Conservation (phyloP, 2,113 vertebrate species). For the Rhagologus leucostigma region DNA sequence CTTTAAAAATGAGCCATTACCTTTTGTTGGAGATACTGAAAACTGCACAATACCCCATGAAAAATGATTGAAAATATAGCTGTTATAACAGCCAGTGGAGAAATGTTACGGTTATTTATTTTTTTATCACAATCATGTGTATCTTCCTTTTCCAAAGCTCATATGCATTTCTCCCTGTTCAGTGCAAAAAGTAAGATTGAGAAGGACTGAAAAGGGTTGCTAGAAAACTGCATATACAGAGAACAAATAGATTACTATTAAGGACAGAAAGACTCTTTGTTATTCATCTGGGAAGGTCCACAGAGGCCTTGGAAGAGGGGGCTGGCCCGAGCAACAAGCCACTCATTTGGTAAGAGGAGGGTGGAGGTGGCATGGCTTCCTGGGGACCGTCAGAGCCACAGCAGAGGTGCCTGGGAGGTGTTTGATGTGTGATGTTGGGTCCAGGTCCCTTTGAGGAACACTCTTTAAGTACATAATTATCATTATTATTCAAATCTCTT, state of each 20-base stretch:
- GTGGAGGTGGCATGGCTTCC: not conserved
- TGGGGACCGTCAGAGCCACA: accelerated
- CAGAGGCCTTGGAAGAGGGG: not conserved
- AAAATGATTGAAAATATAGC: not conserved
- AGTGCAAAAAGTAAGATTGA: not conserved
- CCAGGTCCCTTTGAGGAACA: not conserved
- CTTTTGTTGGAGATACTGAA: not conserved
- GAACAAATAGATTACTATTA: not conserved
- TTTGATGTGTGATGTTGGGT: not conserved
- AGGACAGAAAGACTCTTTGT: not conserved
- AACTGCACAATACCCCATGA: not conserved
- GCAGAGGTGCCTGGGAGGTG: not conserved
- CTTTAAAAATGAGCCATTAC: not conserved
- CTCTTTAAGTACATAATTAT: not conserved
- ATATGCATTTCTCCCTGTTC: not conserved
- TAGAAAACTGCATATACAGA: not conserved
- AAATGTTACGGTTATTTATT: not conserved
- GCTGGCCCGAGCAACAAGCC: not conserved
- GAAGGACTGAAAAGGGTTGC: not conserved
- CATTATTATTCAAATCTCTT: not conserved
- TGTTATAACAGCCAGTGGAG: not conserved
- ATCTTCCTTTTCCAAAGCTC: not conserved
- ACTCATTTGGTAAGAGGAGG: not conserved
- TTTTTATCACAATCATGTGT: not conserved
- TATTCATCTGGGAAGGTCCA: not conserved